Conservation (phyloP, 2,797 vertebrate species). For the Fringilla coelebs region DNA sequence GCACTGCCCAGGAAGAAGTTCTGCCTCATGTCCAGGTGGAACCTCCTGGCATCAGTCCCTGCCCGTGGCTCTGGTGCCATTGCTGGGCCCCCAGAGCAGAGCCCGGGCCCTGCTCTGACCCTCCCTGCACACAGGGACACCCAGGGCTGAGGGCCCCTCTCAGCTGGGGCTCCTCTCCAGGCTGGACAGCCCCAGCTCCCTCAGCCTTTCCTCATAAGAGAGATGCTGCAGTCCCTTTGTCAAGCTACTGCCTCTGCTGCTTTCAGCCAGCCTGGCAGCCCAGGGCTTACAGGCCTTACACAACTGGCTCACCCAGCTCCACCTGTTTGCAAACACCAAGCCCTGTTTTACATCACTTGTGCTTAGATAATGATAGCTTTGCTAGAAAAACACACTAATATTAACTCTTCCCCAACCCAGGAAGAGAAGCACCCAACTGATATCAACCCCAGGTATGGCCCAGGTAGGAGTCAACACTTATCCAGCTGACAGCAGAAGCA, state of each 20-base stretch:
- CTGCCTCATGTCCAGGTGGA: not conserved
- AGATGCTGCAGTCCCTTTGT: not conserved
- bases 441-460: not conserved
- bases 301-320: not conserved
- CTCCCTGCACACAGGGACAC: not conserved
- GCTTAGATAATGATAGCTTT: not conserved
- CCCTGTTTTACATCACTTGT: not conserved
- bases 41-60: not conserved
- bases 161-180: not conserved
- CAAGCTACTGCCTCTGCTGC: not conserved
- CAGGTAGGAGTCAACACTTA: not conserved
- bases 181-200: not conserved
- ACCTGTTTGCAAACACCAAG: not conserved
- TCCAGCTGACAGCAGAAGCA: not conserved
- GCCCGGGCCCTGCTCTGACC: not conserved
- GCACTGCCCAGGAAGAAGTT: not conserved
- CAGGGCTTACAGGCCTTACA: not conserved
- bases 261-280: not conserved
- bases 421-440: not conserved
- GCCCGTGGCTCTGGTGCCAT: not conserved
- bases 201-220: rapidly evolving
- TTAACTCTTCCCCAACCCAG: not conserved
- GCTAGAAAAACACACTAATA: not conserved
- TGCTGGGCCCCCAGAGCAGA: not conserved
- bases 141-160: not conserved